Base-by-base conservation (phyloP, 2,113 vertebrate genomes). In the Xenopus tropicalis region DNA sequence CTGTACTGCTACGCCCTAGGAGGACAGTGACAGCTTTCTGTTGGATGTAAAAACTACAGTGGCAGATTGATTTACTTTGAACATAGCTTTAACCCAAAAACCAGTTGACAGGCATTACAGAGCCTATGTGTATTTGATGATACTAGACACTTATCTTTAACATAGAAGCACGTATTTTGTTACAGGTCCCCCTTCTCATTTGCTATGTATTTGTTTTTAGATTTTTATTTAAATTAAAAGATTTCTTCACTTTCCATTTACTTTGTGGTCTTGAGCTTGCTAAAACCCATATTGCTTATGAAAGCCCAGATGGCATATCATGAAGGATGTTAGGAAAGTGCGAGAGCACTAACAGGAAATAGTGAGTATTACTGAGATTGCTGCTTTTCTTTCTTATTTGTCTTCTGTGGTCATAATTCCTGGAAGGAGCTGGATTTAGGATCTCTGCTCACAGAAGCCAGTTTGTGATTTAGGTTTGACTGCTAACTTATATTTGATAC, bases 301-400 rank as follows among this genome's bases (percentile, higher is more conserved):
- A 43, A 70, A 46, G 46, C 57, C 59, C 21, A 61, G 46, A 46
- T 70, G 37, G 61, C 42, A 59, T 70, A 59, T 59, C 24, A 42
- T 46, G 37, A 59, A 21, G 61, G 59, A 70, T 59, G 56, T 70
- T 70, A 70, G 61, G 42, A 70, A 70, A 70, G 61, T 43, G 46
- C 13, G 43, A 44, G 20, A 59, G 29, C 12, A 70, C 67, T 58
- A 69, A 44, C 67, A 69, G 67, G 67, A 69, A 69, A 69, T 59
- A 58, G 57, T 69, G 54, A 20, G 43, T 69, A 58, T 69, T 69
- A n/a, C 54, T 43, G 22, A 58, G 37, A 69, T 58, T 58, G 51
- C 29, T 37, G 29, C 29, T 37, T 37, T 37, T 37, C 29, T 37
- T 37, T 37, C 29, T 21, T 67, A 22, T 57, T 69, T 70, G 19